Base-by-base conservation (phyloP, 2,113 vertebrate species). In the Muscicapa adusta region DNA sequence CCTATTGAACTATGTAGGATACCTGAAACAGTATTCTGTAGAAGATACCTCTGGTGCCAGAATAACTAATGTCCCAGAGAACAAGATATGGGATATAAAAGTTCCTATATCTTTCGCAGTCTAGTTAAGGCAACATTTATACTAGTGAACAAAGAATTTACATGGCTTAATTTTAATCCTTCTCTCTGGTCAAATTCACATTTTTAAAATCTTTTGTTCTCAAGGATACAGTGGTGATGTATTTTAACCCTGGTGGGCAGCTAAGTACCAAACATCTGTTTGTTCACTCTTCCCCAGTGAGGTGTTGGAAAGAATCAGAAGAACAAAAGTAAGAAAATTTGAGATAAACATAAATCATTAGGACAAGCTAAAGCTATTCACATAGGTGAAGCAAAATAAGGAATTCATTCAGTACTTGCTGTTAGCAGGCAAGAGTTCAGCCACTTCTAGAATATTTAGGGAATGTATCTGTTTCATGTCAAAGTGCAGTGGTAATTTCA, bases 111-210 rank as follows among this genome's bases (percentile, higher is more conserved):
- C 10, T 79, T 83, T 68, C 29, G 45, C 19, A 42, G 6, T 8
- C 23, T 54, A 11, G 5, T 29, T 38, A 60, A 76, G 29, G 28
- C 1, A 61, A 31, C 0, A 0, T 34, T 79, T 72, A 33, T 15
- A 34, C 6, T 26, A 57, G 10, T 16, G 20, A 93, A 53, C 5
- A 47, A 87, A 77, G 62, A 9, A 61, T 43, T 29, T 15, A 6
- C 7, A 36, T 8, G 8, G 2, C 8, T 25, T 85, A n/a, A 70
- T 34, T 53, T 72, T 91, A 85, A 58, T 57, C 5, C 25, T 66
- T 70, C 10, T 74, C 3, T 70, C 28, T 43, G 10, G 8, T 67
- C 18, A 67, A 79, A 92, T 34, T 4, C 20, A 54, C 9, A 51
- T 67, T 67, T 82, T 60, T 1, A 38, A 88, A n/a, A 51, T 36